Percentiles rank a stretch among this genome's conserved stretches.
phyloP scores from a whole-genome alignment of 2,113 vertebrate genomes.

The Cranoglanis bouderius region DNA sequence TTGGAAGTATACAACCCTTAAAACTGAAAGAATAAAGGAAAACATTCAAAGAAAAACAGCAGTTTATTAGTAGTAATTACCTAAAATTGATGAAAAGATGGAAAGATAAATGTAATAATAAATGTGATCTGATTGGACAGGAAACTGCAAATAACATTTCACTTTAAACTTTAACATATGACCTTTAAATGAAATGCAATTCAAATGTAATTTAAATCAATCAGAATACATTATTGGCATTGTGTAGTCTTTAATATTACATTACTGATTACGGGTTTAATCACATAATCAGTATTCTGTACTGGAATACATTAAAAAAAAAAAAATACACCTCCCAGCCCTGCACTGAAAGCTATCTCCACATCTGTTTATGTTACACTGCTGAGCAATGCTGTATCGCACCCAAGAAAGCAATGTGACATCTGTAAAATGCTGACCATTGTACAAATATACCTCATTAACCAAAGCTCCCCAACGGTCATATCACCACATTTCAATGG shows the following conservation, averaged over 20 bases:
- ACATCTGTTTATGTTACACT: constrained; percentile 6
- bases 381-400: constrained; percentile 28
- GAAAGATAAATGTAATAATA: constrained; percentile 1
- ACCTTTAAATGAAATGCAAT: constrained; percentile 4
- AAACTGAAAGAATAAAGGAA: neutral
- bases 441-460: constrained; percentile 48
- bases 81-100: neutral
- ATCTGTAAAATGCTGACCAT: constrained; percentile 30
- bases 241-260: neutral
- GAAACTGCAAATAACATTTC: neutral
- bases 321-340: neutral
- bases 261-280: constrained; percentile 20
- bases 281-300: constrained; percentile 15
- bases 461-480: constrained; percentile 46
- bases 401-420: constrained; percentile 28
- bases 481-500: constrained; percentile 50
- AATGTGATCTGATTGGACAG: neutral
- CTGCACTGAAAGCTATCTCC: neutral
- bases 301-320: neutral
- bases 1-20: neutral
- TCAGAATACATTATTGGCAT: constrained; percentile 8
- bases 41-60: neutral
- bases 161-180: neutral
- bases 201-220: constrained; percentile 2
- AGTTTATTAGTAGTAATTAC: neutral